Evolutionary conservation across 37 sponge, comb jelly and placozoan species (phyloP).

Genomic region (Beroe ovata): DNA sequence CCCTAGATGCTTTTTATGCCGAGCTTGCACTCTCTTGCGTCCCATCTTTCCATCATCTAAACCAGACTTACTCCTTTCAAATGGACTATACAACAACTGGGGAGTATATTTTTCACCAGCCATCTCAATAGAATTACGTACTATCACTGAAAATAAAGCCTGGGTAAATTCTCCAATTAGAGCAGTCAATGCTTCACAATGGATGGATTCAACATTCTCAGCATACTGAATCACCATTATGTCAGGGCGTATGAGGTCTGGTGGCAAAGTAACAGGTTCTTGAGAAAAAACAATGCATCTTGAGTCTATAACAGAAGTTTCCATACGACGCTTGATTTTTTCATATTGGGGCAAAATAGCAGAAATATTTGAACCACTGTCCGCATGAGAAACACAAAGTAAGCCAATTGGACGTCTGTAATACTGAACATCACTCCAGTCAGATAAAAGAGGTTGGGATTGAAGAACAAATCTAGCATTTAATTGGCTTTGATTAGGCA

Average conservation of each 20-base stretch:
- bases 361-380: not conserved
- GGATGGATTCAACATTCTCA: conserved; percentile 9
- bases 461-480: conserved; percentile 42
- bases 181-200: conserved; percentile 42
- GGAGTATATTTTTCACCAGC: conserved; percentile 32
- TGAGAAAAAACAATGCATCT: conserved; percentile 26
- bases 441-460: conserved; percentile 35
- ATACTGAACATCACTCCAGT: conserved; percentile 52
- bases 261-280: conserved; percentile 1
- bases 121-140: conserved; percentile 46
- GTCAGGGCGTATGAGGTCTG: conserved; percentile 27
- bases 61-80: conserved; percentile 44
- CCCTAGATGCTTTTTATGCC: conserved; percentile 52
- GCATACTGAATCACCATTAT: conserved; percentile 60
- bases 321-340: conserved; percentile 20
- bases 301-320: conserved; percentile 36
- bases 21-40: conserved; percentile 9
- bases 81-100: conserved; percentile 39
- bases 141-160: conserved; percentile 34
- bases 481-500: conserved; percentile 39
- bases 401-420: conserved; percentile 43
- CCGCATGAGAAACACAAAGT: conserved; percentile 2
- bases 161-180: conserved; percentile 51
- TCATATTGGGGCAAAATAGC: conserved; percentile 23
- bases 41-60: conserved; percentile 57